These are phyloP conservation scores for Rhipidura dahli DNA, from an alignment of 2,113 vertebrate genomes.

Conservation along the genomic window DNA sequence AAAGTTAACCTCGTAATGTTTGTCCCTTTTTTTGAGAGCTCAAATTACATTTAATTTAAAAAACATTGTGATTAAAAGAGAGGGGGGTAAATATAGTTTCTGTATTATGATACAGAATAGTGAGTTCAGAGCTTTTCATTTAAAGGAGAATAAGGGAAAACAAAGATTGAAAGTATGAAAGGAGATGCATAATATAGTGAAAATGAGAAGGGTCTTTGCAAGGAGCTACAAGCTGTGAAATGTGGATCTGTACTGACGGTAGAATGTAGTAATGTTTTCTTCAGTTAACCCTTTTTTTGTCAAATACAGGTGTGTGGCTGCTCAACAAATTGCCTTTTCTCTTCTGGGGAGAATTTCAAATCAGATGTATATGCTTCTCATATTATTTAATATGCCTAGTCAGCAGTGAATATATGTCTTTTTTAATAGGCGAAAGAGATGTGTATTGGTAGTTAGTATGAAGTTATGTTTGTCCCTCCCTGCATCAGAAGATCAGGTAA, in stretches of 20 bases:
- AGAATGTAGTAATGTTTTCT: background rate
- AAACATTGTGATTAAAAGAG: background rate
- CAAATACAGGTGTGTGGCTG: background rate
- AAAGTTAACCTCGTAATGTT: background rate
- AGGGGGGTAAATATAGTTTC: fast-evolving
- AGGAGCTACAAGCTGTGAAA: background rate
- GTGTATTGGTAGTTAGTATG: background rate
- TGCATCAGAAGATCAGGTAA: background rate
- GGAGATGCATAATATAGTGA: background rate
- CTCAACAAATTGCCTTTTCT: background rate
- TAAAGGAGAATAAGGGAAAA: background rate
- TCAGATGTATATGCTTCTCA: background rate
- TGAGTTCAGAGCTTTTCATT: background rate
- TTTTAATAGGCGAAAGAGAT: background rate
- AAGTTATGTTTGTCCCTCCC: background rate
- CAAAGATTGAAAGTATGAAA: background rate
- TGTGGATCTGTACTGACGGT: background rate
- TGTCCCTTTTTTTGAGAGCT: background rate
- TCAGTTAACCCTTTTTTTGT: background rate
- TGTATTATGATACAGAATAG: background rate
- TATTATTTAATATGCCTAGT: background rate
- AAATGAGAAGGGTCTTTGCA: background rate
- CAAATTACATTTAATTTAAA: background rate
- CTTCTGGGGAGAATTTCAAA: background rate
- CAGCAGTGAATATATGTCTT: fast-evolving